These are phyloP conservation scores for Phortica variegata DNA, from an alignment of 1,140 invertebrate species.

Conservation along the genomic window DNA sequence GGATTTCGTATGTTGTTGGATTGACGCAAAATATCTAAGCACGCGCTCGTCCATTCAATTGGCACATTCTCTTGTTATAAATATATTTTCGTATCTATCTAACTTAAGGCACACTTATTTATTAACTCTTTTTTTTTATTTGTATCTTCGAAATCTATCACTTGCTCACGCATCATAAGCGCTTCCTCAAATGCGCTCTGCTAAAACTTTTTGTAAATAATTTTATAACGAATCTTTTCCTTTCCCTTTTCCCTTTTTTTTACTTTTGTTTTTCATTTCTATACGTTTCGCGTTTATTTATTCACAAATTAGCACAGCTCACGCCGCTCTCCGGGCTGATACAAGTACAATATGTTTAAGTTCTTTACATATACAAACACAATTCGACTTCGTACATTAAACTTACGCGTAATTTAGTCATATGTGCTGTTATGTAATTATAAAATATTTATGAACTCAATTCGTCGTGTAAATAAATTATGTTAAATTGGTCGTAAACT, in stretches of 20 bases:
- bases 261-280: neutral
- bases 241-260: too few relatives aligned
- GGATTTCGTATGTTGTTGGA: conserved; percentile 72
- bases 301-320: neutral
- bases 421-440: conserved; percentile 55
- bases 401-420: conserved; percentile 46
- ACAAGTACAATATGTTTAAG: neutral
- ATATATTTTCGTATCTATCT: too few relatives aligned
- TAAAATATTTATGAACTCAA: conserved; percentile 53
- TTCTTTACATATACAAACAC: neutral
- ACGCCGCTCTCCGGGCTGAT: neutral
- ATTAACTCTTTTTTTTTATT: too few relatives aligned
- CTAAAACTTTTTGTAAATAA: conserved; percentile 23
- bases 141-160: too few relatives aligned
- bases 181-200: too few relatives aligned
- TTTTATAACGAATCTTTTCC: neutral
- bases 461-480: conserved; percentile 49
- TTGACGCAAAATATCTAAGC: conserved; percentile 48
- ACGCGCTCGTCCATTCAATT: conserved; percentile 12
- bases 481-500: conserved; percentile 35
- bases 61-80: conserved; percentile 9
- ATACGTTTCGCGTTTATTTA: neutral
- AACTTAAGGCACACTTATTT: too few relatives aligned
- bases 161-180: too few relatives aligned
- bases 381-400: conserved; percentile 27